Evolutionary conservation across 1,140 invertebrate species (phyloP), one percentile per base, ranked within the genome.

Genomic region (Ruditapes philippinarum): DNA sequence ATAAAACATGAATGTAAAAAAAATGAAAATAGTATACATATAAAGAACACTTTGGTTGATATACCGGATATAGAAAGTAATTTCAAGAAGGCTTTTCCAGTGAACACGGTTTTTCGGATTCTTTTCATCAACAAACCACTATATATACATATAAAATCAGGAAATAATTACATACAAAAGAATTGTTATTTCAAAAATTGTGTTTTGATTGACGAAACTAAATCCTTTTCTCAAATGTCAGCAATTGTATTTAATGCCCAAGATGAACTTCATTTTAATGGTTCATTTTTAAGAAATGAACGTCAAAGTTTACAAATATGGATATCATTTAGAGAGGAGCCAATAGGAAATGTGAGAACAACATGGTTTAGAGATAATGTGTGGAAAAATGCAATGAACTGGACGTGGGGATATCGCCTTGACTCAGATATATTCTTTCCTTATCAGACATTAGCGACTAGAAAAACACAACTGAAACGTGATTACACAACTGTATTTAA

Each of bases 301-400:
- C 51, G 51, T 54, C 62, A n/a, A 31, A 2, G 19, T 11, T 33
- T 17, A 19, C 60, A 82, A 51, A 60, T 65, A 19, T 82, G 80
- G 80, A 42, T 82, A 31, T 82, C 68, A n/a, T 42, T 65, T n/a
- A 28, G 57, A 22, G 4, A 65, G 22, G 80, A 82, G 36, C n/a
- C 38, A 2, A 57, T 60, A 11, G 22, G 1, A 1, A 19, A n/a
- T 38, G 7, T 33, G 14, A 38, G 28, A 40, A 11, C 12, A n/a
- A 17, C 2, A 9, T 40, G 38, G 60, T 82, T 14, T 36, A 42
- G 38, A 42, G 17, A 45, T 25, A 7, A 7, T 14, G 36, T 22
- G 5, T 82, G 80, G 80, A 42, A 42, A 38, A 65, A 62, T 14
- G 45, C 33, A 3, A 65, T 82, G 57, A 82, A 82, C 60, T 82